Conservation (phyloP, 2,113 vertebrate genomes). For the Psittacula cyanocephala region DNA sequence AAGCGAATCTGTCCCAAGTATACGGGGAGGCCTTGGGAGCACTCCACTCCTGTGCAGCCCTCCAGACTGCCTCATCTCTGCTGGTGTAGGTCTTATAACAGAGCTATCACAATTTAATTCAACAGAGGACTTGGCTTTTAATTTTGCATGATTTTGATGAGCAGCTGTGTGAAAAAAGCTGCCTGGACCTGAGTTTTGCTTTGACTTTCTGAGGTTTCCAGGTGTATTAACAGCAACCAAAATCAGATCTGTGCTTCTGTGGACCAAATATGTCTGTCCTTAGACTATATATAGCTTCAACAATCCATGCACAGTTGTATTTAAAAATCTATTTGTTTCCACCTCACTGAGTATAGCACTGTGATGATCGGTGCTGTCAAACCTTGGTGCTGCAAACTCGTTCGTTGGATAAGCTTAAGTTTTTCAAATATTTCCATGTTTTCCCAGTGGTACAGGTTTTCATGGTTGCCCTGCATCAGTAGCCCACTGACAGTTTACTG, state of each 20-base stretch:
- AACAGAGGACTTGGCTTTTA: neutral
- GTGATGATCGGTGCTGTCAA: neutral
- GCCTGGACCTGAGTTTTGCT: neutral
- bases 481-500: neutral
- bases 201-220: slow-evolving; percentile 4
- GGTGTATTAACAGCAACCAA: neutral
- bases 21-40: neutral
- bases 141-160: neutral
- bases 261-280: neutral
- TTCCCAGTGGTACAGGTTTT: neutral
- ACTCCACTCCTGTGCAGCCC: neutral
- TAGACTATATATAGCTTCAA: neutral
- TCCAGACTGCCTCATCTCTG: neutral
- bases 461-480: neutral
- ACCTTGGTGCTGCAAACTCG: neutral
- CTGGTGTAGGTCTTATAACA: neutral
- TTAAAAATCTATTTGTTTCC: neutral
- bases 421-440: neutral
- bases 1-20: neutral
- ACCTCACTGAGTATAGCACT: neutral
- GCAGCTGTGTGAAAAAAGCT: neutral
- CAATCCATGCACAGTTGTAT: neutral
- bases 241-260: neutral
- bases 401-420: neutral
- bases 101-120: neutral